Evolutionary conservation across 2,888 invertebrate species (phyloP), one percentile per base, ranked within the genome.

Genomic region (Macrophya alboannulata): DNA sequence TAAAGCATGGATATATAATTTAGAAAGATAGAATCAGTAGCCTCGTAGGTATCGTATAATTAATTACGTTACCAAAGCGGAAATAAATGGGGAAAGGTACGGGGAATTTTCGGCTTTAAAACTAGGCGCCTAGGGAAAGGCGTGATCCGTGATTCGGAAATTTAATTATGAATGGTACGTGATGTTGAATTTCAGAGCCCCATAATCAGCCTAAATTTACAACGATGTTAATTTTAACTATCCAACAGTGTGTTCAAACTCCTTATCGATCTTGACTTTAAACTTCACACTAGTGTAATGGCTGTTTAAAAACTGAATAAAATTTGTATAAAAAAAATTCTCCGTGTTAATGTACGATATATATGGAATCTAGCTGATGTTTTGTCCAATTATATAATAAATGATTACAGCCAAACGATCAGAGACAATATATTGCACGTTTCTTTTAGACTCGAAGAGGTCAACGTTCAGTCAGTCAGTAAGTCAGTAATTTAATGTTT

Each of bases 401-500:
- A 25, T 62, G 62, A 62, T 62, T 25, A 62, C 12, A 31, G 12
- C 25, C 4, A 25, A 31, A 62, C 10, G 62, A 25, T 1, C 4
- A 12, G 25, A 25, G 3, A 21, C 21, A 25, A 25, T 55, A 51
- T 51, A 55, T n/a, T n/a, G n/a, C n/a, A 51, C 0, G 55, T 55
- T 55, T 55, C 8, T 55, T n/a, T n/a, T 17, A 55, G 17, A 17
- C 1, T 55, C 8, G n/a, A 55, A n/a, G 51, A 55, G 55, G 55
- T 55, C 55, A 55, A 25, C 62, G 62, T 62, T 62, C 25, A 62
- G 25, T 25, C 62, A 25, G 62, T 74, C 45, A 25, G 43, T 74
- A 45, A 74, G 25, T 77, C 17, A 77, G 77, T 77, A 31, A 77
- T 81, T 81, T 62, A 59, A 86, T 88, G 88, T 90, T 90, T 89